Base-by-base conservation (phyloP, 1,140 invertebrate genomes). In the Colletes gigas region DNA sequence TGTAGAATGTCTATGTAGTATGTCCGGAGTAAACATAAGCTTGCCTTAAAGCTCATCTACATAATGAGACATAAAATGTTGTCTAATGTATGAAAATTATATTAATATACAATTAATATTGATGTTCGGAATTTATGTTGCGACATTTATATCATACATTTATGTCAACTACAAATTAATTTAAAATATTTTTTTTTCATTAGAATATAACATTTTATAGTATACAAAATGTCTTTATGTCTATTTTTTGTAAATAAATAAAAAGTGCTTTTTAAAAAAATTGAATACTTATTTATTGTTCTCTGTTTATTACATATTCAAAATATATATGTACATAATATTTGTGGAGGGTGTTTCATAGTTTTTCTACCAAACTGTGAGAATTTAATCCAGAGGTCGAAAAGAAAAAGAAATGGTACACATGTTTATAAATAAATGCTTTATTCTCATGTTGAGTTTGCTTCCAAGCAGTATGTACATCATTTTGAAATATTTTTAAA, bases 161-260 rank as follows among this genome's bases (percentile, higher is more conserved):
- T 54, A 30, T 50, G 21, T 54, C 39, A 41, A 52, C 8, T 15
- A 15, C 30, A 74, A 66, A 4, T 17, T 41, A 54, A 55, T 15
- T 59, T 59, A 15, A 55, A 57, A 15, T 0, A 60, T 15, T 60
- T 44, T 8, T 76, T 50, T n/a, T 14, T 41, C 12, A 30, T 30
- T 30, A 10, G 7, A 17, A 10, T 47, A 21, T 15, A 21, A 19
- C 15, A 15, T 39, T 50, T 0, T 47, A 50, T 3, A 10, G n/a
- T 30, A 12, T 17, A 19, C 17, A 50, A 59, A 69, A n/a, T 17
- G 21, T 69, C 41, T 59, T 55, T 47, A 19, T 41, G 15, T n/a
- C 5, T 50, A 69, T 47, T 77, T 68, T 55, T 68, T 59, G 65
- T 77, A 50, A 77, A 59, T 59, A 67, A 76, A 76, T 7, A 15